phyloP scores from a whole-genome alignment of 64 coral and sea anemone genomes.

The Platygyra sinensis region DNA sequence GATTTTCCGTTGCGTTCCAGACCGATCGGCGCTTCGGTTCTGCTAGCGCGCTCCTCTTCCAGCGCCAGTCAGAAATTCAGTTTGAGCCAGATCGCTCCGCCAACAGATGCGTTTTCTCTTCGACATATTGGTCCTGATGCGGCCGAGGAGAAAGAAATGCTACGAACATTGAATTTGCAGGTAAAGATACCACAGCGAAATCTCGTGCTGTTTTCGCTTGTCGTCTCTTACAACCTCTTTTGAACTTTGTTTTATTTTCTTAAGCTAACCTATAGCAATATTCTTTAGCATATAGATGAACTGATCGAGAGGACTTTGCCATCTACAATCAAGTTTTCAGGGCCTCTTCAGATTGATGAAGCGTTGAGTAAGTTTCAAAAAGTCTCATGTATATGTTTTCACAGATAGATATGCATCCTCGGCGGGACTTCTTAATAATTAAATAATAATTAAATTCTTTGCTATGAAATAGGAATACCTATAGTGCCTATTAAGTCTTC shows the following conservation, averaged over 20 bases:
- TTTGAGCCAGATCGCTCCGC: constrained; percentile 62
- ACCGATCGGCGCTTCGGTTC: neutral
- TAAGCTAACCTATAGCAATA: neutral
- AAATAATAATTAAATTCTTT: neutral
- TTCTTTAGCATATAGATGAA: constrained; percentile 89
- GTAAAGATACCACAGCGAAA: neutral
- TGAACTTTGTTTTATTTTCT: neutral
- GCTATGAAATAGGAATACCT: too few relatives aligned
- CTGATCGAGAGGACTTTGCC: constrained; percentile 93
- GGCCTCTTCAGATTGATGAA: constrained; percentile 75
- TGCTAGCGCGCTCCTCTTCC: constrained; percentile 35
- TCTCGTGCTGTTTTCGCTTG: neutral
- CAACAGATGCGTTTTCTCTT: constrained; percentile 63
- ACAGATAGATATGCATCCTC: too few relatives aligned
- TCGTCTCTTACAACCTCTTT: neutral
- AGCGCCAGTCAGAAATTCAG: constrained; percentile 51
- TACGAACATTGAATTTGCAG: constrained; percentile 64
- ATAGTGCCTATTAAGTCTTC: too few relatives aligned
- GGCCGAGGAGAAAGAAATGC: constrained; percentile 80
- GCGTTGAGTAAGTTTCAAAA: constrained; percentile 63
- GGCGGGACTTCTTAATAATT: neutral
- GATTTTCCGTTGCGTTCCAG: neutral
- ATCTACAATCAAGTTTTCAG: constrained; percentile 75
- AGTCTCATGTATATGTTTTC: neutral
- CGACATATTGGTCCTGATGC: constrained; percentile 82